These are phyloP conservation scores for pig (Sus scrofa) DNA, from an alignment of 2,113 vertebrate genomes.

Conservation along the genomic window DNA sequence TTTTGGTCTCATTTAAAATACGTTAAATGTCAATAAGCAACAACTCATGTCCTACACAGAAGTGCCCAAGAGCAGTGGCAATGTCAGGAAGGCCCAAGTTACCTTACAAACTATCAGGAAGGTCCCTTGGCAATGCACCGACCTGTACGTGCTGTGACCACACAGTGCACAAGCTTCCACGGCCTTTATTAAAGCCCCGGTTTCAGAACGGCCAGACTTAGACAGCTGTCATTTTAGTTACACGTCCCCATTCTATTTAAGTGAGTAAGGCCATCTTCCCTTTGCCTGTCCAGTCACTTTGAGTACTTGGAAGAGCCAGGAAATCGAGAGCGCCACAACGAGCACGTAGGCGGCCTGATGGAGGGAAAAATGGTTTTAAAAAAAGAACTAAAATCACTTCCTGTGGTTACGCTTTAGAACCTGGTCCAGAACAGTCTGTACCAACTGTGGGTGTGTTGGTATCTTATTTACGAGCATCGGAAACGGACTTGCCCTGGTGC, in stretches of 20 bases:
- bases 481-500: conserved; percentile 82
- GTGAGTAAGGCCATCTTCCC: conserved; percentile 58
- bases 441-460: conserved; percentile 74
- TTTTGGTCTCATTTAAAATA: conserved; percentile 43
- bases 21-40: conserved; percentile 33
- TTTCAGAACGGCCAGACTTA: conserved; percentile 50
- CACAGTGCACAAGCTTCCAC: background rate
- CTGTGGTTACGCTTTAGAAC: conserved; percentile 85
- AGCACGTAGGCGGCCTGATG: conserved; percentile 60
- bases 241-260: conserved; percentile 56
- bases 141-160: background rate
- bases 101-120: background rate
- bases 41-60: conserved; percentile 9
- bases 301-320: conserved; percentile 66
- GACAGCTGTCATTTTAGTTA: conserved; percentile 57
- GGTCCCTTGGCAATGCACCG: background rate
- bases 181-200: conserved; percentile 7
- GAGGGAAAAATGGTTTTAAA: background rate
- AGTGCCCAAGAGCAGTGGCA: background rate
- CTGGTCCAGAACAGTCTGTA: conserved; percentile 79
- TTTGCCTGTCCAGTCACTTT: conserved; percentile 68
- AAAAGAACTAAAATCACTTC: conserved; percentile 80
- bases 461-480: conserved; percentile 84
- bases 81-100: background rate
- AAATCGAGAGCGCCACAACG: conserved; percentile 67